Base-by-base conservation (phyloP, 2,888 invertebrate species). In the Drosophila anceps region DNA sequence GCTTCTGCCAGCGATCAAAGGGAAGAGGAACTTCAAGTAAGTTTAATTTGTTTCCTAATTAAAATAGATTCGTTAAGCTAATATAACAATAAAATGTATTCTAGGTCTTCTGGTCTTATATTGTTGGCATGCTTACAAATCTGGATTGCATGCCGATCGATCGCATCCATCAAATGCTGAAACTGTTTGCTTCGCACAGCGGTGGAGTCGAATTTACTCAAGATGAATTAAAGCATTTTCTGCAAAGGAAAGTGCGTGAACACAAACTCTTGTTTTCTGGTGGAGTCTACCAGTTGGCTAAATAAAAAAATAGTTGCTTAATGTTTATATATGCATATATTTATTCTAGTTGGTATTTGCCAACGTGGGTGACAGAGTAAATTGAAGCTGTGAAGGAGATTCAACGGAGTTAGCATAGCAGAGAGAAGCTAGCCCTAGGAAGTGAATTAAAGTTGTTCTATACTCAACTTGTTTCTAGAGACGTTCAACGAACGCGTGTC, bases 41-140 rank as follows among this genome's bases (percentile, higher is more conserved):
- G 48, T 12, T 4, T 0, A 31, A 18, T n/a, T 2, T 27, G 2
- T n/a, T 10, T 39, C 4, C n/a, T n/a, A n/a, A 12, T 15, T 50
- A 18, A 31, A 18, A 10, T 1, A n/a, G 0, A 29, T 48, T 15
- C 6, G 1, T 24, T 7, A 24, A 12, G 18, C 10, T 41, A 3
- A 10, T 41, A 15, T 27, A 31, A 18, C 7, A 59, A 9, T 41
- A 13, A 24, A 13, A 29, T 37, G 7, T 54, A 20, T 70, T 35
- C 12, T 35, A 92, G 93, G 93, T 93, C 4, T 98, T 98, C 93
- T 99, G 99, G 99, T 97, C 98, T 0, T 99, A 98, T 91, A 98
- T 99, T 84, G 97, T 98, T 51, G 98, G 98, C 20, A 99, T 99
- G 99, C 93, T 99, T 66, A 98, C 98, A 13, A 99, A 99, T 94